phyloP scores from a whole-genome alignment of 2,888 invertebrate species.

The Nomada goodeniana region DNA sequence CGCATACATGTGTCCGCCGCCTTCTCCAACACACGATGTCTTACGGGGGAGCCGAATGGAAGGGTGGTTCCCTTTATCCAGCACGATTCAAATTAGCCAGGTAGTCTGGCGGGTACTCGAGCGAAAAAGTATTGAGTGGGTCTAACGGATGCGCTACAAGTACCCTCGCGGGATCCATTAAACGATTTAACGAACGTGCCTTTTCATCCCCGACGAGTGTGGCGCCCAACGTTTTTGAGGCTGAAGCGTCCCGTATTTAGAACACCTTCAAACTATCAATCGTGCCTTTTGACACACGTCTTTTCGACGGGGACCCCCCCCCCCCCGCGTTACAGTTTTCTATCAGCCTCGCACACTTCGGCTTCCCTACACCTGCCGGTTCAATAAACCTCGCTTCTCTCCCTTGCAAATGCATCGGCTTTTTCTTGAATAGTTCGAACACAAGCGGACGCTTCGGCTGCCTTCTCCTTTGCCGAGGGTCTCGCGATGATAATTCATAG shows the following conservation, averaged over 20 bases:
- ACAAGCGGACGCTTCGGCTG: no score
- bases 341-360: no score
- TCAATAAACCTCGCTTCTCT: not conserved
- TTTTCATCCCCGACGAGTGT: slow-evolving; percentile 38
- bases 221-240: not conserved
- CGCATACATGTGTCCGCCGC: no score
- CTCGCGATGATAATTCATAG: no score
- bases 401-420: no score
- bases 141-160: slow-evolving; percentile 55
- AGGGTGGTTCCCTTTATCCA: slow-evolving; percentile 18
- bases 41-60: not conserved
- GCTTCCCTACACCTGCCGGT: not conserved
- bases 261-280: slow-evolving; percentile 4
- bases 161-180: slow-evolving; percentile 44
- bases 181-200: slow-evolving; percentile 49
- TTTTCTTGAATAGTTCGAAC: no score
- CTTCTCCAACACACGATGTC: not conserved
- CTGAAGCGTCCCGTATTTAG: not conserved
- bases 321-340: not conserved
- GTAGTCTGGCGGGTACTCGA: slow-evolving; percentile 20
- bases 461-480: no score
- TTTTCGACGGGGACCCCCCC: no score
- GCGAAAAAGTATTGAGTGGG: slow-evolving; percentile 48
- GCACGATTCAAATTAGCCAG: slow-evolving; percentile 58
- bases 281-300: slow-evolving; percentile 9